Percentiles rank a stretch among this genome's conserved stretches.
Conservation (phyloP, 1,140 invertebrate species). For the Dermatophagoides farinae region DNA sequence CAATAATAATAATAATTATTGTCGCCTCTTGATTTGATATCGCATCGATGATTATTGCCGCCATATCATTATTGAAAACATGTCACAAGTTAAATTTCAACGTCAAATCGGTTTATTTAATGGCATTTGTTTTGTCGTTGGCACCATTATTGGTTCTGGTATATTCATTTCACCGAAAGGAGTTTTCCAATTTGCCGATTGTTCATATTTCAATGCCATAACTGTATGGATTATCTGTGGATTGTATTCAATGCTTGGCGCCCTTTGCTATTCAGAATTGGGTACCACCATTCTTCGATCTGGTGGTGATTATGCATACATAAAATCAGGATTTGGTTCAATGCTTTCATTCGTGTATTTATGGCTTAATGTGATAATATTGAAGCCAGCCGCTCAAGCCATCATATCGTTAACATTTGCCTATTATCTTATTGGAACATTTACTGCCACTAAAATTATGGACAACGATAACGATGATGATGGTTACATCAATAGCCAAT, state of each 20-base stretch:
- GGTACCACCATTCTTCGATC: slow-evolving; percentile 62
- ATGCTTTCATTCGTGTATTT: slow-evolving; percentile 82
- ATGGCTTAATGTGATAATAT: slow-evolving; percentile 72
- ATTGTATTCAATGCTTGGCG: slow-evolving; percentile 64
- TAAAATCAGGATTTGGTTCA: slow-evolving; percentile 67
- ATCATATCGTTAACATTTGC: slow-evolving; percentile 90
- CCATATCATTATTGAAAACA: neutral
- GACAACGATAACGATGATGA: too few relatives aligned
- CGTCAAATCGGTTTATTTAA: slow-evolving; percentile 67
- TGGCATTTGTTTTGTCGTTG: slow-evolving; percentile 73
- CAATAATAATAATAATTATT: too few relatives aligned
- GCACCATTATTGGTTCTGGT: slow-evolving; percentile 69
- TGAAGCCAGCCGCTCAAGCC: slow-evolving; percentile 82
- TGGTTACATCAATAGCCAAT: neutral
- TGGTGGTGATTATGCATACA: slow-evolving; percentile 93
- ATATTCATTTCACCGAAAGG: slow-evolving; percentile 94
- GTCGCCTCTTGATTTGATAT: too few relatives aligned
- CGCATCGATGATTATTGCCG: too few relatives aligned
- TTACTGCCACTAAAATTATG: slow-evolving; percentile 43
- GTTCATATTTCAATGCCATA: slow-evolving; percentile 62
- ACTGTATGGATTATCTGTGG: slow-evolving; percentile 79
- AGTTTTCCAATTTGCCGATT: slow-evolving; percentile 54
- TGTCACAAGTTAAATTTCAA: slow-evolving; percentile 32
- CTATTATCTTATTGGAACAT: slow-evolving; percentile 75
- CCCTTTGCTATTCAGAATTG: slow-evolving; percentile 87